These are phyloP conservation scores for Sebastes goodei DNA, from an alignment of 2,797 vertebrate genomes.

Conservation along the genomic window DNA sequence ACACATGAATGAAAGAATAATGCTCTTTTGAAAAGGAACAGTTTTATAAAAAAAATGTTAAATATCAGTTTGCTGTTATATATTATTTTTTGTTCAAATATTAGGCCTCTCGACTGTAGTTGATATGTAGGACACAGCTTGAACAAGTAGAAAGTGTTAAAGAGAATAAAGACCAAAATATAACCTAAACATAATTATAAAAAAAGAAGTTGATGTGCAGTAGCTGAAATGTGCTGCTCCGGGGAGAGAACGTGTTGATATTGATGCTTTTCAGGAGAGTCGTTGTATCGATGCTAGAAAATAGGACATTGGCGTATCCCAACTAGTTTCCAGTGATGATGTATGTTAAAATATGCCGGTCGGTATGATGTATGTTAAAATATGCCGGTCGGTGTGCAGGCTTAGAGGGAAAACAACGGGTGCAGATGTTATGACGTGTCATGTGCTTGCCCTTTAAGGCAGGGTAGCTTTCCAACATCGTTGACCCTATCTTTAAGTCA, in stretches of 20 bases:
- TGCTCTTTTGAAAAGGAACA: slow-evolving; percentile 62
- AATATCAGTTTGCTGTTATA: background rate
- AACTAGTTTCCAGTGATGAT: background rate
- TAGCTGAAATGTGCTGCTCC: background rate
- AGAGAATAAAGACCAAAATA: background rate
- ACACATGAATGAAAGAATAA: slow-evolving; percentile 73
- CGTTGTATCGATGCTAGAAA: background rate
- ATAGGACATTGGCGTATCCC: background rate
- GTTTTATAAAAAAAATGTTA: slow-evolving; percentile 56
- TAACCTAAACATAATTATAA: background rate
- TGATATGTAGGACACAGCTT: background rate
- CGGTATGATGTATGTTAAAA: background rate
- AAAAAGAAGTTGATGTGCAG: background rate
- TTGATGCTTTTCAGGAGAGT: background rate
- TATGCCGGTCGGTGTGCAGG: background rate
- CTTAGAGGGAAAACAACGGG: background rate
- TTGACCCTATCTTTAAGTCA: background rate
- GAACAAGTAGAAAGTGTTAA: background rate
- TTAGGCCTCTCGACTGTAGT: background rate
- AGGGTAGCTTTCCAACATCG: no score
- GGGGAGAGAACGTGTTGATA: background rate
- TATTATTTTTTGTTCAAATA: background rate
- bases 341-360: background rate
- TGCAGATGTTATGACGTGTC: background rate
- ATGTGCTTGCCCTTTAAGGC: background rate